Evolutionary conservation across 2,797 vertebrate species (phyloP).

Genomic region (Prionace glauca): DNA sequence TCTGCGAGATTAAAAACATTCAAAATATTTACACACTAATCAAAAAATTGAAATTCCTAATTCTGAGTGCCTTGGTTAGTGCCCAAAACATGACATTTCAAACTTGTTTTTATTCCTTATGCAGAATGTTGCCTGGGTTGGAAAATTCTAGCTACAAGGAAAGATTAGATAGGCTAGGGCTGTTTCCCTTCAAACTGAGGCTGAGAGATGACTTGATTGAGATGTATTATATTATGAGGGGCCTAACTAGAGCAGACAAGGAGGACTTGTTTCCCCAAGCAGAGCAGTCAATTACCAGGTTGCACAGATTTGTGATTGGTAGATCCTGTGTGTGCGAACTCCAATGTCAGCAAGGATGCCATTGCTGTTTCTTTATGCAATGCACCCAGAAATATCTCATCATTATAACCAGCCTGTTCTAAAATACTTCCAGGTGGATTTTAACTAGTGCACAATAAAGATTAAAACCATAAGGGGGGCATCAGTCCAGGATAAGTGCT

Average conservation of each 20-base stretch:
- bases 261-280: too few species aligned
- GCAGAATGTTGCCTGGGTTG: not conserved
- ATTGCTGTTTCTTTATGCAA: not conserved
- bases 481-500: not conserved
- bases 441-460: not conserved
- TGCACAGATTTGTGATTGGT: too few species aligned
- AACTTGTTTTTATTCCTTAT: not conserved
- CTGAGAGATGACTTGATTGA: too few species aligned
- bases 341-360: not conserved
- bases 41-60: not conserved
- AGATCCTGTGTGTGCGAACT: not conserved
- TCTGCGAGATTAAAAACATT: too few species aligned
- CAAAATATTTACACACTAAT: not conserved
- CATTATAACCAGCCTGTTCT: not conserved
- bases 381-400: not conserved
- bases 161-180: too few species aligned
- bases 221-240: too few species aligned
- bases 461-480: not conserved
- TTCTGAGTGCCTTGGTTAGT: not conserved
- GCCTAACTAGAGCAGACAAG: too few species aligned
- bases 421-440: not conserved
- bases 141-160: too few species aligned
- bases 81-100: not conserved
- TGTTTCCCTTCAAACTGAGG: too few species aligned
- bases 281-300: too few species aligned